These are phyloP conservation scores for Ochropacha duplaris DNA, from an alignment of 2,888 invertebrate species.

Conservation along the genomic window DNA sequence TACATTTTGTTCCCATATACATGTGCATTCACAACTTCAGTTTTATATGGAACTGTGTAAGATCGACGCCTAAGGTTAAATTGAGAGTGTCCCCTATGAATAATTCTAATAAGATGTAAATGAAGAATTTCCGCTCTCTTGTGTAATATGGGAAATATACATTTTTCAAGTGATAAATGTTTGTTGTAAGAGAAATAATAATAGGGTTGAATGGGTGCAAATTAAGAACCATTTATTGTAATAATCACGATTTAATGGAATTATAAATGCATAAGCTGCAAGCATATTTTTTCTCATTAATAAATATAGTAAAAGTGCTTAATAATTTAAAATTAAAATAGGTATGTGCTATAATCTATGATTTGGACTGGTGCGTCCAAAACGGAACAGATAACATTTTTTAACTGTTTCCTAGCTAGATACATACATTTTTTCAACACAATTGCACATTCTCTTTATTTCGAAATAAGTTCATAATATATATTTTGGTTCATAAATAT, in stretches of 20 bases:
- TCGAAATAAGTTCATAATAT: conserved; percentile 6
- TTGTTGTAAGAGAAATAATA: background rate
- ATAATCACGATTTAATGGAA: conserved; percentile 81
- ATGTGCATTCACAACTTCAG: too few relatives aligned
- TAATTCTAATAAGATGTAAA: too few relatives aligned
- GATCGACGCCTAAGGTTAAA: too few relatives aligned
- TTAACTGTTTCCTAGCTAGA: conserved; percentile 41
- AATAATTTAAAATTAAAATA: conserved; percentile 66
- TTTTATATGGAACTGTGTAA: too few relatives aligned
- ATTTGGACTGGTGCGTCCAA: conserved; percentile 75
- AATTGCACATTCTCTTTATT: conserved; percentile 37
- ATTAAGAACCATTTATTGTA: conserved; percentile 48
- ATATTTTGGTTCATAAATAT: conserved; percentile 3
- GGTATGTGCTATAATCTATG: conserved; percentile 67
- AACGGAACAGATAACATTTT: conserved; percentile 48
- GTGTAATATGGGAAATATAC: too few relatives aligned
- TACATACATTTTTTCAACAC: conserved; percentile 17
- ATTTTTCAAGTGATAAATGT: too few relatives aligned
- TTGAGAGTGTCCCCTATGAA: too few relatives aligned
- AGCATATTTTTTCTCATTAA: conserved; percentile 71
- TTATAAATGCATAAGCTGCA: conserved; percentile 79
- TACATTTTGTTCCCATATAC: too few relatives aligned
- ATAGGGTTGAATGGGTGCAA: background rate
- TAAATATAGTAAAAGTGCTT: conserved; percentile 76
- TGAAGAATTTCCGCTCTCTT: too few relatives aligned